A percentile compares a stretch with the other conserved stretches of the same genome.
phyloP scores from a whole-genome alignment of 2,797 vertebrate species.

The Perodicticus potto region DNA sequence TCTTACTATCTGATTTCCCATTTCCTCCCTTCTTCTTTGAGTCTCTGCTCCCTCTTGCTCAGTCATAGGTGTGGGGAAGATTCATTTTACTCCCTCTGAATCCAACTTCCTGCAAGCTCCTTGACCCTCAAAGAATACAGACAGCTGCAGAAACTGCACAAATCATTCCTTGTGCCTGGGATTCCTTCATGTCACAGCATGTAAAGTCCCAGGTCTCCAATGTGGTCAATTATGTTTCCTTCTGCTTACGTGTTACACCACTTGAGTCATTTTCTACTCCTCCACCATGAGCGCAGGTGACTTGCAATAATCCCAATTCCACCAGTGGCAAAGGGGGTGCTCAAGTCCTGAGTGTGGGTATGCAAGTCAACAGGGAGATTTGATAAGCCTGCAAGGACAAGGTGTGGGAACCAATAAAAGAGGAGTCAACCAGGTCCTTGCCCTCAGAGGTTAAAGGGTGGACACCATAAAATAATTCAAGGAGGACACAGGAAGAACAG shows the following conservation, averaged over 20 bases:
- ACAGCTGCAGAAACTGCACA: not conserved
- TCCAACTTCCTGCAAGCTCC: not conserved
- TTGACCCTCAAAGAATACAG: not conserved
- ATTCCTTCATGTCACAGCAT: not conserved
- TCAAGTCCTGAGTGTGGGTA: not conserved
- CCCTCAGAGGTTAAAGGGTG: not conserved
- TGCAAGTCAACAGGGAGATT: not conserved
- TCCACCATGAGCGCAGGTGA: not conserved
- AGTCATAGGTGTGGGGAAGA: not conserved
- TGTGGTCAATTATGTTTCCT: not conserved
- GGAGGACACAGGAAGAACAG: not conserved
- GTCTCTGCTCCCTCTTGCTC: not conserved
- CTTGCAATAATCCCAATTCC: no score
- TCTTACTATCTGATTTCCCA: not conserved
- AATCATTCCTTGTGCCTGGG: no score
- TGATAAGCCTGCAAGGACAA: no score
- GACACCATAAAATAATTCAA: not conserved
- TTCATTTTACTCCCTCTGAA: not conserved
- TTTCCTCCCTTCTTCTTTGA: no score
- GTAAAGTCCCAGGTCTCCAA: not conserved
- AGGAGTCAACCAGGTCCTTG: not conserved
- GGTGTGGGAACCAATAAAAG: fast-evolving
- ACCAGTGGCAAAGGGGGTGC: not conserved
- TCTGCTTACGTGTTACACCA: not conserved
- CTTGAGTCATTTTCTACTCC: not conserved